Percentiles rank a stretch among this genome's conserved stretches.
These are phyloP conservation scores for Halisarca cf. caerulea DNA, from an alignment of 37 sponge, comb jelly and placozoan species.

Conservation along the genomic window DNA sequence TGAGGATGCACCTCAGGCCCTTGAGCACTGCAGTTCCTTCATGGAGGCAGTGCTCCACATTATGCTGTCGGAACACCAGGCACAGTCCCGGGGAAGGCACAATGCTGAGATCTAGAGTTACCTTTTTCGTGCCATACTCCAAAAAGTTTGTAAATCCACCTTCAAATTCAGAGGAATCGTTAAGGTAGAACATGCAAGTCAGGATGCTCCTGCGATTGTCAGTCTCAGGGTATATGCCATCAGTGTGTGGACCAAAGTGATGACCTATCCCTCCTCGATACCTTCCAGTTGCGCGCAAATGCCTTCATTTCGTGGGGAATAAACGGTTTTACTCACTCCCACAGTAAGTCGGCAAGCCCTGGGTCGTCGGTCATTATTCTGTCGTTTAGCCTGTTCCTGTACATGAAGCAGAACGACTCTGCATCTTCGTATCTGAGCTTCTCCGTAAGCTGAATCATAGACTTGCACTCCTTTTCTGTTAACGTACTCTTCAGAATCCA, in stretches of 20 bases:
- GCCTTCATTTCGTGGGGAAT: constrained; percentile 36
- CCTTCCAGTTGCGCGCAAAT: constrained; percentile 40
- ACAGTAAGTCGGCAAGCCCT: constrained; percentile 62
- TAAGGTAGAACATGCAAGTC: constrained; percentile 84
- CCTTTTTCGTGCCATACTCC: constrained; percentile 5
- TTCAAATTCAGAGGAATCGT: constrained; percentile 70
- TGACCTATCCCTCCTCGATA: constrained; percentile 66
- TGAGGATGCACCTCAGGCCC: constrained; percentile 82
- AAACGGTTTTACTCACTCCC: constrained; percentile 67
- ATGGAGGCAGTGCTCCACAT: constrained; percentile 49
- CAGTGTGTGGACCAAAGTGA: constrained; percentile 74
- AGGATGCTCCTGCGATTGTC: constrained; percentile 43
- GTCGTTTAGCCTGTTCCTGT: constrained; percentile 65
- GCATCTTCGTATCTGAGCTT: constrained; percentile 71
- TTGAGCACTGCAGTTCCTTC: constrained; percentile 63
- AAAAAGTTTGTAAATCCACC: constrained; percentile 83
- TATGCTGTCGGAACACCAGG: constrained; percentile 64
- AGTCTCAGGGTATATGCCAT: constrained; percentile 55
- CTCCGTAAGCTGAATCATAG: constrained; percentile 56
- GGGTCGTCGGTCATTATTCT: constrained; percentile 78
- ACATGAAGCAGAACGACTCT: constrained; percentile 63
- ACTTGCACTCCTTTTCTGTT: constrained; percentile 62
- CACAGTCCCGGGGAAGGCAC: constrained; percentile 78
- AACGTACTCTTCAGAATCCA: constrained; percentile 47
- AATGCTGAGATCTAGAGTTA: constrained; percentile 38